Evolutionary conservation across 2,113 vertebrate genomes (phyloP).

Genomic region (Oncorhynchus clarkii): DNA sequence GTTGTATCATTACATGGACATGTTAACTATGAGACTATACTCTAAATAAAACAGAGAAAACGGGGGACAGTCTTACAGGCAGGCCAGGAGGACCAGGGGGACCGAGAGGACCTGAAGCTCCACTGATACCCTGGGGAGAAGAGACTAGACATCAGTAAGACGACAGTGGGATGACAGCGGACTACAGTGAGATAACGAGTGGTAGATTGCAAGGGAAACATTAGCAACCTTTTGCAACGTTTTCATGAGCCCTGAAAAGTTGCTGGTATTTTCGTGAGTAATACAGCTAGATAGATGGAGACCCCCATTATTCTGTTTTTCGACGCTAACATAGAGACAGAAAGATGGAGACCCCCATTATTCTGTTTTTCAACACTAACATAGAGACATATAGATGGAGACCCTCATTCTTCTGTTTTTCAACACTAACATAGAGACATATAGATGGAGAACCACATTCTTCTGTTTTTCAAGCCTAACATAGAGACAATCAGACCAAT

Average conservation of each 20-base stretch:
- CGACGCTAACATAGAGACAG: too few species aligned
- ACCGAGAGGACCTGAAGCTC: conserved; percentile 86
- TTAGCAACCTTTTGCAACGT: background rate
- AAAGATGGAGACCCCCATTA: too few species aligned
- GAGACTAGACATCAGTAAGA: conserved; percentile 7
- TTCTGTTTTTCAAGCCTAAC: too few species aligned
- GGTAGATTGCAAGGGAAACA: conserved; percentile 3
- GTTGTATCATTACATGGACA: background rate
- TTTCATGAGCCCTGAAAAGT: conserved; percentile 2
- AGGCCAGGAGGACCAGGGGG: conserved; percentile 93
- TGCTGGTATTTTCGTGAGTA: background rate
- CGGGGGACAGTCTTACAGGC: conserved; percentile 81
- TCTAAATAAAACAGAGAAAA: background rate
- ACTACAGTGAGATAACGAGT: background rate
- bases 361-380: too few species aligned
- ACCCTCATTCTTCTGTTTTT: too few species aligned
- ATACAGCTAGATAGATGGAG: background rate
- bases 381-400: too few species aligned
- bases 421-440: too few species aligned
- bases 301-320: too few species aligned
- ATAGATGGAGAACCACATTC: too few species aligned
- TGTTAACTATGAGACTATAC: background rate
- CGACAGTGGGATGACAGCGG: background rate
- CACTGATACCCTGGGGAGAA: conserved; percentile 81
- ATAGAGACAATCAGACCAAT: background rate